Conservation (phyloP, 2,113 vertebrate species). For the Ptyas mucosa region DNA sequence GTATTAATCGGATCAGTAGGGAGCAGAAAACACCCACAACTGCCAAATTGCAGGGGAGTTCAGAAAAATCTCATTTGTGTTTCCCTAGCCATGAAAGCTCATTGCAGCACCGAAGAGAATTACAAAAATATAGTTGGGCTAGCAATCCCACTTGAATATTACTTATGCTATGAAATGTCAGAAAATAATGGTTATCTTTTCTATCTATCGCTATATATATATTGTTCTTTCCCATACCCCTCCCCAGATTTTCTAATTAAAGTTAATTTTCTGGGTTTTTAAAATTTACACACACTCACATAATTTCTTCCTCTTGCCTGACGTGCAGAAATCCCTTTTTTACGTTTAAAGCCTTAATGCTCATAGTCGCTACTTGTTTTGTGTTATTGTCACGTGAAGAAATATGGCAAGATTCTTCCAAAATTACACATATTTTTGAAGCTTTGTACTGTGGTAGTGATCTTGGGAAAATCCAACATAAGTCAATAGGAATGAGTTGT, state of each 20-base stretch:
- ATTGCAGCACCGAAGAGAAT: slow-evolving; percentile 70
- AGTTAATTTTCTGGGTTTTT: slow-evolving; percentile 28
- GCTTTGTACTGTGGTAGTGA: slow-evolving; percentile 26
- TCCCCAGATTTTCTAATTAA: slow-evolving; percentile 9
- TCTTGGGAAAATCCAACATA: background rate
- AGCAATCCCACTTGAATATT: slow-evolving; percentile 34
- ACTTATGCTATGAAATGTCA: slow-evolving; percentile 68
- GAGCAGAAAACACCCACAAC: background rate
- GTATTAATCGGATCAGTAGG: background rate
- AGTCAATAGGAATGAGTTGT: background rate
- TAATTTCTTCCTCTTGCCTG: background rate
- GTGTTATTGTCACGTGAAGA: slow-evolving; percentile 44
- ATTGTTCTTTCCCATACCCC: slow-evolving; percentile 9
- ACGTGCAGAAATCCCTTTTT: slow-evolving; percentile 17
- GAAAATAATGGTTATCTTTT: slow-evolving; percentile 56
- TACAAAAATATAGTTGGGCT: slow-evolving; percentile 74
- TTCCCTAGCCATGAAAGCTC: slow-evolving; percentile 55
- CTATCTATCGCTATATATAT: slow-evolving; percentile 44
- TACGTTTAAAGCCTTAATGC: background rate
- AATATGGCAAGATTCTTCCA: slow-evolving; percentile 43
- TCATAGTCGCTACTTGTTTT: background rate
- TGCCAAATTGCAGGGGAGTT: slow-evolving; percentile 21
- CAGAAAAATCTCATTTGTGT: slow-evolving; percentile 40
- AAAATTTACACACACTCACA: background rate
- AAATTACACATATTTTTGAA: slow-evolving; percentile 25